Conservation (phyloP, 1,140 invertebrate genomes). For the Aculops lycopersici region DNA sequence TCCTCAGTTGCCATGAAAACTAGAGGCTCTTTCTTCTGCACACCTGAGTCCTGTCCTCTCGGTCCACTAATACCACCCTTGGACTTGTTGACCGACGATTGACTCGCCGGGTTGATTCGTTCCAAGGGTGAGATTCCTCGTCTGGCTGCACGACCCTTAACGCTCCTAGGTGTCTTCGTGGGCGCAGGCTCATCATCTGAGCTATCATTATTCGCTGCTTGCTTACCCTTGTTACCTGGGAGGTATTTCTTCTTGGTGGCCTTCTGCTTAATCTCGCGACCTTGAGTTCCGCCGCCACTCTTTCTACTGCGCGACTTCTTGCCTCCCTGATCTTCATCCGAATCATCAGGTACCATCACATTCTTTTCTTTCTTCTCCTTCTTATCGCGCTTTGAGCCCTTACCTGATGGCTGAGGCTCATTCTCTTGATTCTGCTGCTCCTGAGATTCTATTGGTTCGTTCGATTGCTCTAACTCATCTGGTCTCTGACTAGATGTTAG, state of each 20-base stretch:
- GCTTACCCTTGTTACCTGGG: conserved; percentile 9
- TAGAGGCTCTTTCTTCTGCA: neutral
- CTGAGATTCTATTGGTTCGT: too few relatives aligned
- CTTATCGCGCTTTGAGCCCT: conserved; percentile 24
- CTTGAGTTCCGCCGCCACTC: conserved; percentile 56
- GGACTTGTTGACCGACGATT: too few relatives aligned
- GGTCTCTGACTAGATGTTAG: too few relatives aligned
- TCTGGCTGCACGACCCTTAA: too few relatives aligned
- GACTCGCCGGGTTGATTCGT: too few relatives aligned
- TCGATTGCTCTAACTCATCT: too few relatives aligned
- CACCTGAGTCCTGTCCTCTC: neutral
- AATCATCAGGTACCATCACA: neutral
- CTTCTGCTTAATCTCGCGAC: conserved; percentile 76
- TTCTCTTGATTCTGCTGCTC: too few relatives aligned
- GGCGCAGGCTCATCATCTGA: conserved; percentile 13
- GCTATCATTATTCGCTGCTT: conserved; percentile 17
- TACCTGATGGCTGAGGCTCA: conserved; percentile 23
- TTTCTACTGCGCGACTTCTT: conserved; percentile 26
- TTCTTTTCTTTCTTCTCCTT: conserved; percentile 37
- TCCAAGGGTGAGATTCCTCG: too few relatives aligned
- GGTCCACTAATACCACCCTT: neutral
- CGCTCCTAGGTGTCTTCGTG: conserved; percentile 12
- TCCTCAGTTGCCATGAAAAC: conserved; percentile 1
- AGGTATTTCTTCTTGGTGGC: conserved; percentile 37
- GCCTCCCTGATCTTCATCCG: conserved; percentile 1